These are phyloP conservation scores for Drosophila paramelanica DNA, from an alignment of 2,888 invertebrate species.

Conservation along the genomic window DNA sequence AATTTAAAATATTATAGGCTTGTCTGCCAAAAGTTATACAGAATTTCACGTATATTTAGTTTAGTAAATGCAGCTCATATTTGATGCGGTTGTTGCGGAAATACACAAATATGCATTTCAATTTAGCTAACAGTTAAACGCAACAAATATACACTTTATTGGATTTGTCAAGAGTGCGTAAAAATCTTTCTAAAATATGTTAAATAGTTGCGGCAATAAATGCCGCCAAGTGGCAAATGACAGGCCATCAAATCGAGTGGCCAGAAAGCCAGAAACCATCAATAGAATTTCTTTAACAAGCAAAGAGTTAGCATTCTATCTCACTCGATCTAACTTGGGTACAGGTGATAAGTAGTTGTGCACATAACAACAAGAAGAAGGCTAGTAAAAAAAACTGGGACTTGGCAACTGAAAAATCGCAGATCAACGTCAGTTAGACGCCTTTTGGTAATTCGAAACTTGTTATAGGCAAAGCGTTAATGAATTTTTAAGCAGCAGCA, in stretches of 20 bases:
- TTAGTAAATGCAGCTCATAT: too few relatives aligned
- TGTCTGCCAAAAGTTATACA: too few relatives aligned
- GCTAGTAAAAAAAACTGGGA: slow-evolving; percentile 25
- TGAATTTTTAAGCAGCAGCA: slow-evolving; percentile 68
- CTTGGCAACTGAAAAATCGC: slow-evolving; percentile 6
- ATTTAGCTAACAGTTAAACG: neutral
- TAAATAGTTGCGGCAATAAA: slow-evolving; percentile 52
- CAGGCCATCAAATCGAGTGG: slow-evolving; percentile 17
- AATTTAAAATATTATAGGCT: too few relatives aligned
- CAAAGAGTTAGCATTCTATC: slow-evolving; percentile 13
- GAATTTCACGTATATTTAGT: too few relatives aligned
- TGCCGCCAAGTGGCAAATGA: slow-evolving; percentile 12
- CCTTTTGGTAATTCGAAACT: slow-evolving; percentile 76
- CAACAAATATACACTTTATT: neutral
- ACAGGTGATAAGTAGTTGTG: slow-evolving; percentile 59
- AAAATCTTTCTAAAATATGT: slow-evolving; percentile 28
- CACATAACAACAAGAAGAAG: slow-evolving; percentile 59
- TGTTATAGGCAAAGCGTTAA: slow-evolving; percentile 77
- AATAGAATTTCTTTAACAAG: slow-evolving; percentile 59
- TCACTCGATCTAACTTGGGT: slow-evolving; percentile 1
- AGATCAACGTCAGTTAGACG: slow-evolving; percentile 61
- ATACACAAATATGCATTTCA: neutral
- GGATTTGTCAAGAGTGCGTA: neutral
- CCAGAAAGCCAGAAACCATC: slow-evolving; percentile 28
- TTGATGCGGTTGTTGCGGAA: too few relatives aligned